Evolutionary conservation across 2,113 vertebrate species (phyloP).

Genomic region (Melanotaenia duboulayi): DNA sequence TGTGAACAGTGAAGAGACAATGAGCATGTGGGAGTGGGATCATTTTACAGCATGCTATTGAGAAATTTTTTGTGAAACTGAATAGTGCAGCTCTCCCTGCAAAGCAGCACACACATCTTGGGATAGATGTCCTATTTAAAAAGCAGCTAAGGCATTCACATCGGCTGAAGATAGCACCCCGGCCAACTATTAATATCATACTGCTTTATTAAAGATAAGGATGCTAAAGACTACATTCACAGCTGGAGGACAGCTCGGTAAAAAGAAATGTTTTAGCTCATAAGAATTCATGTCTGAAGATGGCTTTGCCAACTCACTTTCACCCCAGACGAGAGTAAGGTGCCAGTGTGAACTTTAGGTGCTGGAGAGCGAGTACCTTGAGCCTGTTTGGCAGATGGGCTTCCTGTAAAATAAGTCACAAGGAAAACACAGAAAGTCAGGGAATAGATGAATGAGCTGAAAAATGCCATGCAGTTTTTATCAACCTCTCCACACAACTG

Average conservation of each 20-base stretch:
- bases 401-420: constrained; percentile 82
- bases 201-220: constrained; percentile 52
- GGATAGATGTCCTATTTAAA: constrained; percentile 75
- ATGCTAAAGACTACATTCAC: constrained; percentile 16
- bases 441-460: constrained; percentile 3
- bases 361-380: constrained; percentile 91
- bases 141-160: constrained; percentile 62
- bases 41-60: constrained; percentile 42
- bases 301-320: constrained; percentile 85
- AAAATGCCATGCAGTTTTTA: constrained; percentile 1
- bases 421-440: constrained; percentile 33
- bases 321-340: constrained; percentile 90
- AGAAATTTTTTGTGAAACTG: constrained; percentile 38
- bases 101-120: constrained; percentile 38
- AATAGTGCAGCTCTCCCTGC: constrained; percentile 48
- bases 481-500: not conserved
- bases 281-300: not conserved
- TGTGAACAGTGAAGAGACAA: constrained; percentile 21
- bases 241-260: constrained; percentile 8
- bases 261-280: not conserved
- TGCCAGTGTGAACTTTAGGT: constrained; percentile 91
- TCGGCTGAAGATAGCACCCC: constrained; percentile 69
- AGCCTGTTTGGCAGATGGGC: constrained; percentile 90
- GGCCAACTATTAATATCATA: constrained; percentile 65
- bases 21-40: constrained; percentile 28